A percentile compares a stretch with the other conserved stretches of the same genome.
Conservation (phyloP, 2,113 vertebrate species). For the Cisticola juncidis region DNA sequence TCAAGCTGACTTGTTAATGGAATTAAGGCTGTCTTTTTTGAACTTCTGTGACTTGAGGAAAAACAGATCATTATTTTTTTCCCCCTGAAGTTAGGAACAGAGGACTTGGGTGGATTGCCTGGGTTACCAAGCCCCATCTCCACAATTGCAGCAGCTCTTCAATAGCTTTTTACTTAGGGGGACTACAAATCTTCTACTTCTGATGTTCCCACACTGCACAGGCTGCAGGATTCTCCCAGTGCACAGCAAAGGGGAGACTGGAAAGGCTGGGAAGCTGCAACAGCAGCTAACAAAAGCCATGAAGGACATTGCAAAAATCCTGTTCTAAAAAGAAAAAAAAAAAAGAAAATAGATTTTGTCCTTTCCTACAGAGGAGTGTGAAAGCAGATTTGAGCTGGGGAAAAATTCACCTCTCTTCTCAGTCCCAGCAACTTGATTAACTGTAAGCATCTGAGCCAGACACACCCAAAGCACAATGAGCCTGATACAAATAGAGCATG, state of each 20-base stretch:
- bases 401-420: not conserved
- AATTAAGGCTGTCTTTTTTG: not conserved
- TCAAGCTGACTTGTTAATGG: not conserved
- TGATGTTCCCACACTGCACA: not conserved
- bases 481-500: not conserved
- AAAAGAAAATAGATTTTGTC: not conserved
- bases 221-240: not conserved
- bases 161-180: slow-evolving; percentile 4
- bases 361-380: not conserved
- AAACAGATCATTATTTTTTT: not conserved
- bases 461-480: slow-evolving; percentile 22
- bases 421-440: not conserved
- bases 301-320: not conserved
- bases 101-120: not conserved
- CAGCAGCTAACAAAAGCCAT: not conserved
- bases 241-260: not conserved
- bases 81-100: not conserved
- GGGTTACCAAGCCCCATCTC: not conserved
- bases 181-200: not conserved
- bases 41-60: not conserved
- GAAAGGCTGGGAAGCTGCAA: not conserved
- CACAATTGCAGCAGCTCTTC: not conserved
- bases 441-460: not conserved
- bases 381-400: not conserved
- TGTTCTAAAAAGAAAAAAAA: not conserved